phyloP scores from a whole-genome alignment of 2,888 invertebrate genomes.

The Tigriopus californicus region DNA sequence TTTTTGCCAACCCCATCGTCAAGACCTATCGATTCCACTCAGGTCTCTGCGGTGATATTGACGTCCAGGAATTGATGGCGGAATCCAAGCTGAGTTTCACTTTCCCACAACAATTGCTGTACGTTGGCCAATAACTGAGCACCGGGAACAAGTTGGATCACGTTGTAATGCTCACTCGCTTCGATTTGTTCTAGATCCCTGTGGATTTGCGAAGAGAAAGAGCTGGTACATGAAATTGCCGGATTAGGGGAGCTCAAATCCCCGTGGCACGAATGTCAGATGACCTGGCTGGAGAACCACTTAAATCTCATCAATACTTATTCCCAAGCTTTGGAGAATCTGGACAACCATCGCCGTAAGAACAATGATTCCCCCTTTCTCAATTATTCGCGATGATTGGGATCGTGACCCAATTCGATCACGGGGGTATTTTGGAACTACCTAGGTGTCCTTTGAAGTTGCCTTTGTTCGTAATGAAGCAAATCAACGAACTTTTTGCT shows the following conservation, averaged over 20 bases:
- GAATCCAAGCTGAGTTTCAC: constrained; percentile 67
- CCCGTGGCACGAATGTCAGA: constrained; percentile 61
- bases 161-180: neutral
- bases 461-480: neutral
- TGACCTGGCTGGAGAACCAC: constrained; percentile 62
- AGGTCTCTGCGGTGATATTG: constrained; percentile 72
- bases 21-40: constrained; percentile 70
- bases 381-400: too few species aligned
- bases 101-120: constrained; percentile 73
- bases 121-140: constrained; percentile 27
- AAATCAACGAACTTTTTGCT: neutral
- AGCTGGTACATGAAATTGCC: constrained; percentile 64
- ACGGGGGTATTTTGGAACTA: neutral
- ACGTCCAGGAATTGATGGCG: constrained; percentile 78
- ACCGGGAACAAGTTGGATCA: neutral
- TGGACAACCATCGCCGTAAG: constrained; percentile 44
- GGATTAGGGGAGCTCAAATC: constrained; percentile 70
- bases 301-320: constrained; percentile 63
- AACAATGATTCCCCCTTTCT: neutral
- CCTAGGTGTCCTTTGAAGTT: neutral
- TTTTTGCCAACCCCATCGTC: constrained; percentile 42
- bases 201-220: constrained; percentile 78
- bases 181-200: constrained; percentile 42
- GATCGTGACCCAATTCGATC: neutral
- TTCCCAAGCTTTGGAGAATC: constrained; percentile 59